These are phyloP conservation scores for Glaucidium brasilianum DNA, from an alignment of 2,113 vertebrate species.

Conservation along the genomic window DNA sequence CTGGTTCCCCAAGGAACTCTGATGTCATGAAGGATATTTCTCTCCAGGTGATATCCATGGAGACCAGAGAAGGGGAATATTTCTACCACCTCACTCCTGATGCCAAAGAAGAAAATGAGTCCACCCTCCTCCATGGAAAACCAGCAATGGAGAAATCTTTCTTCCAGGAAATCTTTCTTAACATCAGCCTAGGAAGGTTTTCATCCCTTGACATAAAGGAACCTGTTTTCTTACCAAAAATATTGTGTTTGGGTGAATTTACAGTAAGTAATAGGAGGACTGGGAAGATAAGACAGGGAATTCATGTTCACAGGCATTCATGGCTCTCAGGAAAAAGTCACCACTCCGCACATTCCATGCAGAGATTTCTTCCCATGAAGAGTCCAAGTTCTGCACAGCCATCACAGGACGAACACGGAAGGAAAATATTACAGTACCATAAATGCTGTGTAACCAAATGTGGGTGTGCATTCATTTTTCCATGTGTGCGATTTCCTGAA, in stretches of 20 bases:
- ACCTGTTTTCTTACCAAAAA: background rate
- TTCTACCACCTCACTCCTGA: background rate
- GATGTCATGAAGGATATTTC: background rate
- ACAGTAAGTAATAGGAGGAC: background rate
- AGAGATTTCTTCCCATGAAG: background rate
- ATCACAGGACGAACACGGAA: background rate
- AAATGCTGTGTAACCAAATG: background rate
- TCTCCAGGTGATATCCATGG: background rate
- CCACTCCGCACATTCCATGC: background rate
- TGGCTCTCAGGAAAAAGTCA: background rate
- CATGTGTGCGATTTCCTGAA: background rate
- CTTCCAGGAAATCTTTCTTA: background rate
- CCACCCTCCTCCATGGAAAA: background rate
- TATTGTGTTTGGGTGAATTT: background rate
- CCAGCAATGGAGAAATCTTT: background rate
- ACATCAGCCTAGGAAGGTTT: background rate
- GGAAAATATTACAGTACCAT: background rate
- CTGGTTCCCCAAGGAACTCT: background rate
- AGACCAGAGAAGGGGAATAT: background rate
- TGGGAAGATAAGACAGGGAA: background rate
- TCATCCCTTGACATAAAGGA: background rate
- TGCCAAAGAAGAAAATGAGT: background rate
- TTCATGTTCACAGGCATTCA: background rate
- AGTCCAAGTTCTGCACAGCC: background rate
- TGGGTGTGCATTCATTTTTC: background rate